Percentiles rank a stretch among this genome's conserved stretches.
Evolutionary conservation across 2,797 vertebrate species (phyloP).

Genomic region (Phalanger gymnotis): DNA sequence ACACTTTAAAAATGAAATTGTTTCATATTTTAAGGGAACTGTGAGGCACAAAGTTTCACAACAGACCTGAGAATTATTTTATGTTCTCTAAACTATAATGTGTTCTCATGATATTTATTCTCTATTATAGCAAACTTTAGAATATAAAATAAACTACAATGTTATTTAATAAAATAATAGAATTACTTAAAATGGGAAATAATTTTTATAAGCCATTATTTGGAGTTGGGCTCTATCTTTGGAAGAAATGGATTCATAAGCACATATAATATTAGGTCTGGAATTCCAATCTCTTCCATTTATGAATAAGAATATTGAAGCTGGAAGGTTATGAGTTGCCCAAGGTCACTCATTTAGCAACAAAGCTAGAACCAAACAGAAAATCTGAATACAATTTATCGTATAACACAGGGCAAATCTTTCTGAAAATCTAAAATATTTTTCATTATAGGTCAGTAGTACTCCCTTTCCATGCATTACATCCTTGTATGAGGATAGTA

Average conservation of each 20-base stretch:
- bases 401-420: neutral
- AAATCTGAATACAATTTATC: neutral
- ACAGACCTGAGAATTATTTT: neutral
- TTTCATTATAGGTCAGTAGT: neutral
- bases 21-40: neutral
- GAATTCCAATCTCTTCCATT: neutral
- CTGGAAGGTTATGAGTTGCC: neutral
- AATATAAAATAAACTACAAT: neutral
- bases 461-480: neutral
- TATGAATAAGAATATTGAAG: neutral
- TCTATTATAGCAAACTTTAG: neutral
- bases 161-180: neutral
- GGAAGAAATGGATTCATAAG: neutral
- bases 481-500: neutral
- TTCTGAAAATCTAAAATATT: neutral
- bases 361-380: neutral
- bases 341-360: neutral
- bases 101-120: neutral
- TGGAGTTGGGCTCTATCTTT: neutral
- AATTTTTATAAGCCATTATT: neutral
- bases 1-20: neutral
- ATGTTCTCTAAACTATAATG: neutral
- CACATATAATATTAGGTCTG: neutral
- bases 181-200: neutral
- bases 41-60: neutral